These are phyloP conservation scores for Myiozetetes cayanensis DNA, from an alignment of 2,113 vertebrate species.

Conservation along the genomic window DNA sequence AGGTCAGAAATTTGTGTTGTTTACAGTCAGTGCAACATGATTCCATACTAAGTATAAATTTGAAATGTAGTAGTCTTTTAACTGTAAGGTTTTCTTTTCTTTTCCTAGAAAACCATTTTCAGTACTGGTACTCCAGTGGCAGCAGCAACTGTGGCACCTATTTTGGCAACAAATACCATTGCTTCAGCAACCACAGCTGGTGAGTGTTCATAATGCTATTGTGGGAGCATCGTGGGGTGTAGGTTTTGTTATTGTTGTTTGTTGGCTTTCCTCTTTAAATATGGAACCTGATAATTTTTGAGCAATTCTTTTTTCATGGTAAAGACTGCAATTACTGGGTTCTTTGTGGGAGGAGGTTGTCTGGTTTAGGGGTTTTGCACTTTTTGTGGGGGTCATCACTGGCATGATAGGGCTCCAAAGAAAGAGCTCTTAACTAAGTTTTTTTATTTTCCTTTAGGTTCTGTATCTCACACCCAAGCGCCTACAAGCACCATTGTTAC, in stretches of 20 bases:
- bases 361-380: neutral
- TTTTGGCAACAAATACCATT: slow-evolving; percentile 92
- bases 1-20: neutral
- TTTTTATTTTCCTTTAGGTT: slow-evolving; percentile 71
- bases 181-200: slow-evolving; percentile 91
- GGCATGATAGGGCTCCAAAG: neutral
- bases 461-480: slow-evolving; percentile 91
- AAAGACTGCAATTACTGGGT: neutral
- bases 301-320: neutral
- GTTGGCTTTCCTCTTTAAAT: neutral
- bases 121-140: slow-evolving; percentile 94
- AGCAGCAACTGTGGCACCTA: slow-evolving; percentile 96
- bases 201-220: slow-evolving; percentile 48
- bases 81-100: neutral
- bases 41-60: neutral
- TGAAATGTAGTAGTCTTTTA: neutral
- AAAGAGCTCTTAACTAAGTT: neutral
- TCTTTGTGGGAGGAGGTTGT: neutral
- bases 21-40: neutral
- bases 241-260: neutral
- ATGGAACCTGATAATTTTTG: neutral
- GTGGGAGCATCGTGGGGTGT: no score
- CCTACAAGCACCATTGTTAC: slow-evolving; percentile 92
- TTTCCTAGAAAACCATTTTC: slow-evolving; percentile 91
- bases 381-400: neutral